Percentiles rank a stretch among this genome's conserved stretches.
phyloP scores from a whole-genome alignment of 2,797 vertebrate genomes.

The Gastrophryne carolinensis region DNA sequence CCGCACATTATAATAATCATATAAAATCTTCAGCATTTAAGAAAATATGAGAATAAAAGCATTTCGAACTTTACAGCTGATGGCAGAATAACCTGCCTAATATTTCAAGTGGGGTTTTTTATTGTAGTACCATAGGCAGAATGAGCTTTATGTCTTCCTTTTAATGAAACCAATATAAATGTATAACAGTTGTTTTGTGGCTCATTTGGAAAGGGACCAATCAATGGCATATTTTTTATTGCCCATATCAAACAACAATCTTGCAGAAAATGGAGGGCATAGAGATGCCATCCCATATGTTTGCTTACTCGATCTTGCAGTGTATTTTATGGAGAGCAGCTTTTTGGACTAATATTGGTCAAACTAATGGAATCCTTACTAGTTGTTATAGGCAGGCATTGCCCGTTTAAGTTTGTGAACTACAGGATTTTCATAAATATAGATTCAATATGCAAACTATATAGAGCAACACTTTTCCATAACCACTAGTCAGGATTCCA shows the following conservation, averaged over 20 bases:
- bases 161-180: constrained; percentile 23
- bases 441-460: no score
- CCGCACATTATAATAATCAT: constrained; percentile 51
- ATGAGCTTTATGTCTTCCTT: background rate
- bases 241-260: constrained; percentile 3
- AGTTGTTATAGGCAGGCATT: no score
- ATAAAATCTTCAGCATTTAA: constrained; percentile 53
- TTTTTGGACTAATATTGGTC: no score
- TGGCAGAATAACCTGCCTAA: background rate
- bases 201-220: constrained; percentile 29
- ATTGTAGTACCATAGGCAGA: constrained; percentile 27
- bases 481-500: no score
- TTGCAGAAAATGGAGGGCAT: background rate
- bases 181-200: background rate
- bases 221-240: background rate
- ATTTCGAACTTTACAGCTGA: constrained; percentile 12
- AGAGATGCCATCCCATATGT: no score
- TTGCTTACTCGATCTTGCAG: no score
- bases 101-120: constrained; percentile 43
- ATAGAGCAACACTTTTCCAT: no score
- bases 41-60: constrained; percentile 31
- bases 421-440: no score
- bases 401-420: no score
- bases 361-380: no score
- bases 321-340: no score